These are phyloP conservation scores for Otolemur crassicaudatus DNA, from an alignment of 2,797 vertebrate genomes.

Conservation along the genomic window DNA sequence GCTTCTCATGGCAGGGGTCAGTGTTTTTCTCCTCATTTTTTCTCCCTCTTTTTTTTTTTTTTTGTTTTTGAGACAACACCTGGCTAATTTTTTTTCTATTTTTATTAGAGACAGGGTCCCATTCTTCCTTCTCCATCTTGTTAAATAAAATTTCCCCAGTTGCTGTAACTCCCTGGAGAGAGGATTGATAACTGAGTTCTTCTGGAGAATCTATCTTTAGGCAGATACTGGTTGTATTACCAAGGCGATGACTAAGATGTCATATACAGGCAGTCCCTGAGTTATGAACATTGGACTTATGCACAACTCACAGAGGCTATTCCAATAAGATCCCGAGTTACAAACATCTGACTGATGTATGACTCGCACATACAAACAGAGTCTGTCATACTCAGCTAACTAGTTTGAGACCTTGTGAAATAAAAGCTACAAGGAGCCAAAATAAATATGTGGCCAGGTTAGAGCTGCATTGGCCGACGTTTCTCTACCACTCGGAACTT, in stretches of 20 bases:
- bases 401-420: constrained; percentile 30
- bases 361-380: too few species aligned
- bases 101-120: too few species aligned
- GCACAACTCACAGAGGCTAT: too few species aligned
- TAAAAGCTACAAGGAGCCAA: neutral
- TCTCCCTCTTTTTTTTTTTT: too few species aligned
- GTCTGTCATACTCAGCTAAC: neutral
- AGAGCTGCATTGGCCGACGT: neutral
- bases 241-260: neutral
- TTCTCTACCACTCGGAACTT: neutral
- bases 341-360: too few species aligned
- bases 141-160: neutral
- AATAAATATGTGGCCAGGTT: constrained; percentile 31
- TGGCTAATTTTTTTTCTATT: too few species aligned
- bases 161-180: neutral
- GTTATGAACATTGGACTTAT: too few species aligned
- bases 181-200: neutral
- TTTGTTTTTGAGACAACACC: too few species aligned
- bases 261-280: neutral
- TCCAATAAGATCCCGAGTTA: too few species aligned
- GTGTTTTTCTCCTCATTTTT: neutral
- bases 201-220: neutral
- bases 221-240: neutral
- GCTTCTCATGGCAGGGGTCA: neutral
- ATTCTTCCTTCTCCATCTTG: neutral